Conservation (phyloP, 2,888 invertebrate genomes). For the Drosophila paracracens region DNA sequence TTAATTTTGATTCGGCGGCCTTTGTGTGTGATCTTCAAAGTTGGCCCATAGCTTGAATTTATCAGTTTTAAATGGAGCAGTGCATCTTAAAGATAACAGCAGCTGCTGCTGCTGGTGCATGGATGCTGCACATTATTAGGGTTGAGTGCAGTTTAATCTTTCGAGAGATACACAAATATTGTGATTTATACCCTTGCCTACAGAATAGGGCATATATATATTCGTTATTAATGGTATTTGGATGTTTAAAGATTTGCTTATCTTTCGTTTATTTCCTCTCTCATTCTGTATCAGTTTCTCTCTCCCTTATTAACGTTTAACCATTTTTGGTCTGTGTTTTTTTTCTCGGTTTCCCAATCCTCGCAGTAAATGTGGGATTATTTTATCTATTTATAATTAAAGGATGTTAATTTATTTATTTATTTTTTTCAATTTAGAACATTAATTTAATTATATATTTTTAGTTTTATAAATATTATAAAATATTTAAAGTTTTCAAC, state of each 20-base stretch:
- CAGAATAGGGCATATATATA: background rate
- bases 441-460: background rate
- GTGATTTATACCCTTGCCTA: background rate
- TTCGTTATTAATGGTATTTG: background rate
- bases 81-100: slow-evolving; percentile 18
- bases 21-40: slow-evolving; percentile 52
- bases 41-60: slow-evolving; percentile 12
- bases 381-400: background rate
- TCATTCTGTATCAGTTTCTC: background rate
- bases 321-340: background rate
- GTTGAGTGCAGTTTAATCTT: background rate
- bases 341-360: background rate
- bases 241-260: background rate
- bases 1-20: slow-evolving; percentile 38
- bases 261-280: background rate
- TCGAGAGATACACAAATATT: background rate
- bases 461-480: no score
- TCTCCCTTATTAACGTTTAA: background rate
- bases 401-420: no score
- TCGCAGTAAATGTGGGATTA: background rate
- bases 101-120: slow-evolving; percentile 6
- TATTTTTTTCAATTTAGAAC: background rate
- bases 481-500: no score
- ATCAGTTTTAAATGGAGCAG: slow-evolving; percentile 26
- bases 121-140: slow-evolving; percentile 6